Evolutionary conservation across 2,888 invertebrate species (phyloP).

Genomic region (Epinotia ramella): DNA sequence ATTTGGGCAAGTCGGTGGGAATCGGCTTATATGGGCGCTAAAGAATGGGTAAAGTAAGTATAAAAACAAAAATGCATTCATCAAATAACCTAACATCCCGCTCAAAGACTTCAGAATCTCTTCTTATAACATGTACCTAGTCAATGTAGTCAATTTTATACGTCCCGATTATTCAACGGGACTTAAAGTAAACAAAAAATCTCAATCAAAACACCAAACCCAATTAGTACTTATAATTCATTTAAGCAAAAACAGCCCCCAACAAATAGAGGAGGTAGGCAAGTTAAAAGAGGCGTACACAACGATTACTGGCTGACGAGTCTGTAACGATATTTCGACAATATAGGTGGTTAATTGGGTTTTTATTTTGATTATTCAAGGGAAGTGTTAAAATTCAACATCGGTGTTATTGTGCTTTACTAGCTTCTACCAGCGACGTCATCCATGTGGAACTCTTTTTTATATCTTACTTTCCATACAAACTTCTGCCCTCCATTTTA

Average conservation of each 20-base stretch:
- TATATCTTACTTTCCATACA: too few species aligned
- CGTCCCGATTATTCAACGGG: not conserved
- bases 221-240: conserved; percentile 6
- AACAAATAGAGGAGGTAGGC: conserved; percentile 6
- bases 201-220: not conserved
- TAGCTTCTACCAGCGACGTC: too few species aligned
- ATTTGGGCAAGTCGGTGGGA: too few species aligned
- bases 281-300: conserved; percentile 27
- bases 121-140: too few species aligned
- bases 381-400: not conserved
- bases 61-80: too few species aligned
- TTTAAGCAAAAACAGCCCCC: conserved; percentile 15
- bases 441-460: not conserved
- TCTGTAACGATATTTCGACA: conserved; percentile 13
- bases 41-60: too few species aligned
- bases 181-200: not conserved
- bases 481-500: too few species aligned
- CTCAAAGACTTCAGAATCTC: too few species aligned
- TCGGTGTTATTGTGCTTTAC: not conserved
- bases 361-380: conserved; percentile 2
- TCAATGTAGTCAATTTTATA: too few species aligned
- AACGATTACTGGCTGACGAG: conserved; percentile 7
- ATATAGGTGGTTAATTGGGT: conserved; percentile 7
- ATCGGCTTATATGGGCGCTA: too few species aligned
- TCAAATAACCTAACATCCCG: too few species aligned